Conservation (phyloP, 2,797 vertebrate genomes). For the Dicrostonyx torquatus region DNA sequence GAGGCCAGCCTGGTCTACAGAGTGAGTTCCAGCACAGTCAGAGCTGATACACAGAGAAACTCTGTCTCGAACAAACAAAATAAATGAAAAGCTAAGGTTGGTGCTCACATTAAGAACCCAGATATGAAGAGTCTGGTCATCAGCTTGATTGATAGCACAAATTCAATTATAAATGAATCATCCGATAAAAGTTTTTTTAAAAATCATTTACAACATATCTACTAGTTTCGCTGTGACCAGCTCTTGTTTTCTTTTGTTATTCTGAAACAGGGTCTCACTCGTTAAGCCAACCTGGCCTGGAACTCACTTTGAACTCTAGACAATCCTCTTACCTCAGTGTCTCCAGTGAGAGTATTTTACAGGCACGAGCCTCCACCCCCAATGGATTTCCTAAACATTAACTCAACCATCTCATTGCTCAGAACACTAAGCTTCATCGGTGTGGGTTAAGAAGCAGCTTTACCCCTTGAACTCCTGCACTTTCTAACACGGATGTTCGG, state of each 20-base stretch:
- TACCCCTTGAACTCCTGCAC: neutral
- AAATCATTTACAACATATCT: neutral
- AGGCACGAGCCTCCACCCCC: neutral
- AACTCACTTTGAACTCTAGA: neutral
- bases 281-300: neutral
- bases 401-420: neutral
- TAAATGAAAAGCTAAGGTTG: neutral
- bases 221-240: neutral
- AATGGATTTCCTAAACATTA: neutral
- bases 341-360: neutral
- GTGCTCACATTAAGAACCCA: neutral
- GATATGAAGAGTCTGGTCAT: neutral
- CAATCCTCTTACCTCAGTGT: neutral
- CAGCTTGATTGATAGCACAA: constrained; percentile 20
- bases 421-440: neutral
- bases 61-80: neutral
- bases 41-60: neutral
- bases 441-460: neutral
- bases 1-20: neutral
- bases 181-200: neutral
- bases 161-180: neutral
- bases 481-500: neutral
- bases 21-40: neutral
- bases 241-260: neutral
- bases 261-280: neutral